phyloP scores from a whole-genome alignment of 1,140 invertebrate species.

The Forficula auricularia region DNA sequence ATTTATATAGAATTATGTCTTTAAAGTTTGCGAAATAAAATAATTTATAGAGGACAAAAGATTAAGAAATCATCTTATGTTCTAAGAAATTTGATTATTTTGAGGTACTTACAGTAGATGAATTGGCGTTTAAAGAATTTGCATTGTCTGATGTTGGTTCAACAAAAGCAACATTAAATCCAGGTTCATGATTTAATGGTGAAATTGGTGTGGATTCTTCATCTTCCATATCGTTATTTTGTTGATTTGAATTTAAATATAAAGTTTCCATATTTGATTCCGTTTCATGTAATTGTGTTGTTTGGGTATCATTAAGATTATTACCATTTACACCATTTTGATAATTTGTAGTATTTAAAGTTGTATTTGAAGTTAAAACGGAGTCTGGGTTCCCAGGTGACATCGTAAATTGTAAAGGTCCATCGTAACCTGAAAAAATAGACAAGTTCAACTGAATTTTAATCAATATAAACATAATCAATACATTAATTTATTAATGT shows the following conservation, averaged over 20 bases:
- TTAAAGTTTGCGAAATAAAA: too few relatives aligned
- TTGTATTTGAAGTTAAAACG: constrained; percentile 29
- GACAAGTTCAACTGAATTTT: too few relatives aligned
- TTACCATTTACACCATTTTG: not conserved
- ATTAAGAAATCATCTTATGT: too few relatives aligned
- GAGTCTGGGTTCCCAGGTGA: constrained; percentile 54
- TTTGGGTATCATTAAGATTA: constrained; percentile 12
- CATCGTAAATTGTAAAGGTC: constrained; percentile 64
- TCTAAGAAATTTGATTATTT: too few relatives aligned
- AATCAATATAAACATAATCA: too few relatives aligned
- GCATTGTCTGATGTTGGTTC: constrained; percentile 30
- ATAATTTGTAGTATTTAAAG: constrained; percentile 19
- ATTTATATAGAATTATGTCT: too few relatives aligned
- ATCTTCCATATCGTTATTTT: constrained; percentile 32
- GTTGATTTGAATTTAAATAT: constrained; percentile 2
- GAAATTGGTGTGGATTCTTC: constrained; percentile 42
- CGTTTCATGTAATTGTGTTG: constrained; percentile 12
- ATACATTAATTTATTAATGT: constrained; percentile 14
- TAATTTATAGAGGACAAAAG: too few relatives aligned
- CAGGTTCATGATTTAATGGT: constrained; percentile 23
- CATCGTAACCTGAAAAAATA: constrained; percentile 49
- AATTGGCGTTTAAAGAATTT: constrained; percentile 24
- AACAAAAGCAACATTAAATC: constrained; percentile 26
- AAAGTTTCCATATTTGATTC: not conserved
- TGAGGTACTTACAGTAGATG: constrained; percentile 12